phyloP scores from a whole-genome alignment of 1,140 invertebrate genomes.

The Listronotus bonariensis region DNA sequence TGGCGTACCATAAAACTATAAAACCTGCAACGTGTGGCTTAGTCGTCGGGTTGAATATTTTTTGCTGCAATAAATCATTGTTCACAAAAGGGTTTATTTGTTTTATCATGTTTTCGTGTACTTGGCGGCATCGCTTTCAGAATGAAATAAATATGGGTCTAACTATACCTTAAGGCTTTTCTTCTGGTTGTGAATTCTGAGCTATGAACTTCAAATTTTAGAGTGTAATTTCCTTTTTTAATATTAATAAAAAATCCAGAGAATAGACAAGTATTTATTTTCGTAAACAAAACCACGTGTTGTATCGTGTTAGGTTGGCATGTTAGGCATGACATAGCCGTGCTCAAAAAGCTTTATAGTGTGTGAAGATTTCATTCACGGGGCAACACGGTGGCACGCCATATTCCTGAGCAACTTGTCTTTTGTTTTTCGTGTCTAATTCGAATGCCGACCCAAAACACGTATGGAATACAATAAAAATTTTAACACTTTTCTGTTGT shows the following conservation, averaged over 20 bases:
- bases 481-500: constrained; percentile 28
- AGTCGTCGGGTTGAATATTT: too few species aligned
- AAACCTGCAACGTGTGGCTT: too few species aligned
- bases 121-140: too few species aligned
- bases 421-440: constrained; percentile 37
- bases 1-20: too few species aligned
- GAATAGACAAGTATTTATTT: constrained; percentile 18
- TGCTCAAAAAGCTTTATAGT: constrained; percentile 34
- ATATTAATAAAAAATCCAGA: neutral
- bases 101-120: too few species aligned
- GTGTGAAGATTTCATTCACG: constrained; percentile 36
- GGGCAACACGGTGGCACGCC: constrained; percentile 29
- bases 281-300: constrained; percentile 29
- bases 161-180: too few species aligned
- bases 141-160: too few species aligned
- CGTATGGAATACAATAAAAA: constrained; percentile 40
- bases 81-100: too few species aligned
- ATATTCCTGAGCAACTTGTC: constrained; percentile 34
- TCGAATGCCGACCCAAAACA: constrained; percentile 37
- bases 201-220: too few species aligned
- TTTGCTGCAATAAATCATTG: too few species aligned
- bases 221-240: too few species aligned
- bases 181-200: too few species aligned
- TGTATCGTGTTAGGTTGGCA: constrained; percentile 30
- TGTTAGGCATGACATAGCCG: constrained; percentile 32